These are phyloP conservation scores for Sitophilus oryzae DNA, from an alignment of 1,140 invertebrate species.

Conservation along the genomic window DNA sequence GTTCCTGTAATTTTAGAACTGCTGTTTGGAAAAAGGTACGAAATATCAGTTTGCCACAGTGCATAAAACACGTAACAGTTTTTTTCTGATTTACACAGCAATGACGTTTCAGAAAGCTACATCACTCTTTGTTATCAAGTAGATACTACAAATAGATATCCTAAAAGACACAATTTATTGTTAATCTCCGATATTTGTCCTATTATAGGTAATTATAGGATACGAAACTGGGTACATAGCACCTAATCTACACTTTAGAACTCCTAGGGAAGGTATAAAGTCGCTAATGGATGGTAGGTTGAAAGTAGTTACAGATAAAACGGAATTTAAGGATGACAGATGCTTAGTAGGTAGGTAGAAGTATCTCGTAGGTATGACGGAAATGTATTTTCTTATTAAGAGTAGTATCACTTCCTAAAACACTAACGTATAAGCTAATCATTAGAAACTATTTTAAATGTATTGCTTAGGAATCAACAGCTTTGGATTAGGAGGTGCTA, in stretches of 20 bases:
- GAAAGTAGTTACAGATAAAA: slow-evolving; percentile 62
- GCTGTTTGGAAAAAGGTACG: no score
- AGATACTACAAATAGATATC: no score
- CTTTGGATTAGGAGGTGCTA: slow-evolving; percentile 58
- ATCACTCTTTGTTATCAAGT: no score
- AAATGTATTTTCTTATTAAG: no score
- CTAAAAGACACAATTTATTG: slow-evolving; percentile 4
- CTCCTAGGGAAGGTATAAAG: slow-evolving; percentile 66
- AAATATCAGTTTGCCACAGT: no score
- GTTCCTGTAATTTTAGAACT: no score
- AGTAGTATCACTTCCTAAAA: no score
- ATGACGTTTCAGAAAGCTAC: no score
- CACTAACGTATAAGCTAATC: background rate
- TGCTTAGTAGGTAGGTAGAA: slow-evolving; percentile 45
- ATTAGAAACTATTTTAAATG: background rate
- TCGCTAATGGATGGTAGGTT: slow-evolving; percentile 64
- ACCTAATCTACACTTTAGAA: slow-evolving; percentile 72
- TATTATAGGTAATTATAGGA: slow-evolving; percentile 52
- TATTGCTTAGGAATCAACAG: slow-evolving; percentile 52
- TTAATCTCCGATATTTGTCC: no score
- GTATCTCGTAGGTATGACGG: no score
- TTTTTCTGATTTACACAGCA: no score
- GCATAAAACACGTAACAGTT: no score
- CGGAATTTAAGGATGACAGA: slow-evolving; percentile 51
- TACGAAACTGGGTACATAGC: slow-evolving; percentile 71